Evolutionary conservation across 2,113 vertebrate genomes (phyloP).

Genomic region (Chionis minor): DNA sequence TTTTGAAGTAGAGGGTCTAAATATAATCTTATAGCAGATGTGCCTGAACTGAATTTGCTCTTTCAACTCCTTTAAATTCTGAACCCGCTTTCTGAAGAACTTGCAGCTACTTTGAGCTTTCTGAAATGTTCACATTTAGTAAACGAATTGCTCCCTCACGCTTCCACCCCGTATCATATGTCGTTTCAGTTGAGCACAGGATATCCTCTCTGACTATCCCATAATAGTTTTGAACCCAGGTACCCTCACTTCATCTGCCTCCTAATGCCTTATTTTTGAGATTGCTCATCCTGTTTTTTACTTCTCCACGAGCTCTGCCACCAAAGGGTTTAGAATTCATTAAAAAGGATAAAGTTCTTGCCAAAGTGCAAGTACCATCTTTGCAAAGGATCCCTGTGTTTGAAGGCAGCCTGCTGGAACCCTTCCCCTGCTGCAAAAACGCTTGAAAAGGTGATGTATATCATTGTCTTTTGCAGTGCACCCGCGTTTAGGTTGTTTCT

Average conservation of each 20-base stretch:
- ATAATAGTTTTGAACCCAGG: accelerated
- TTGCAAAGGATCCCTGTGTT: background rate
- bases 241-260: background rate
- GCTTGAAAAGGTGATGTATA: background rate
- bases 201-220: background rate
- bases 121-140: background rate
- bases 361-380: background rate
- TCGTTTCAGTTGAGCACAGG: background rate
- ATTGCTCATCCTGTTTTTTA: background rate
- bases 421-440: background rate
- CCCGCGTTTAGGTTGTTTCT: background rate
- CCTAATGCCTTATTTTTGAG: background rate
- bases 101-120: background rate
- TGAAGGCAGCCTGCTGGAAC: background rate
- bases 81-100: background rate
- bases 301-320: background rate
- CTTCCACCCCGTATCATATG: accelerated
- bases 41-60: background rate
- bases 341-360: background rate
- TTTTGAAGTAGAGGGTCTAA: background rate
- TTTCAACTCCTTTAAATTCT: background rate
- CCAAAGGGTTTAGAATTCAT: background rate
- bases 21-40: background rate
- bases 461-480: background rate
- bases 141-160: background rate